Conservation (phyloP, 1,140 invertebrate species). For the Camponotus vicinus region DNA sequence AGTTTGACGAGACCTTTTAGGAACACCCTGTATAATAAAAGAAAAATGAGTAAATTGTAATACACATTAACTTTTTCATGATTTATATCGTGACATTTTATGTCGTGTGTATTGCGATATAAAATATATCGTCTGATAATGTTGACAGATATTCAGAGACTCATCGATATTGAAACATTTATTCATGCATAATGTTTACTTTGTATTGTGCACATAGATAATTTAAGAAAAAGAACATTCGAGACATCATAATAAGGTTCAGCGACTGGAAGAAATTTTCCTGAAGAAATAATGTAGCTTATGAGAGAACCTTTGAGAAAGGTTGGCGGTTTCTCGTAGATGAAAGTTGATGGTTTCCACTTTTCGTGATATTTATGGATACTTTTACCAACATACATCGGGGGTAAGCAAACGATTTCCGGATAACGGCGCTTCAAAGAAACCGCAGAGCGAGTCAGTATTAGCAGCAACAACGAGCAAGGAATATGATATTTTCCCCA, state of each 20-base stretch:
- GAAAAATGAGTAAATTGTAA: neutral
- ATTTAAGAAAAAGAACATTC: constrained; percentile 26
- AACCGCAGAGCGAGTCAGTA: constrained; percentile 38
- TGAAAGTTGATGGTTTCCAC: constrained; percentile 69
- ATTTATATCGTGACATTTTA: constrained; percentile 4
- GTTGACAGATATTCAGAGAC: neutral
- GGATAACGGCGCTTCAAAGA: constrained; percentile 18
- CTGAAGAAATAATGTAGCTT: constrained; percentile 36
- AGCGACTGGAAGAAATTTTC: constrained; percentile 7
- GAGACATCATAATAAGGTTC: neutral
- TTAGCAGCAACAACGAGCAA: constrained; percentile 61
- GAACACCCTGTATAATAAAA: neutral
- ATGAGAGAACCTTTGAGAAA: constrained; percentile 13
- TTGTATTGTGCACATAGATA: neutral
- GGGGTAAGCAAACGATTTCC: constrained; percentile 39
- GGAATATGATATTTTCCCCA: constrained; percentile 53
- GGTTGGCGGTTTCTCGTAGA: constrained; percentile 2
- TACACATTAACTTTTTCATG: neutral
- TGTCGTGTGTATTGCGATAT: neutral
- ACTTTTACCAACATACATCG: constrained; percentile 18
- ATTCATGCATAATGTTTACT: constrained; percentile 32
- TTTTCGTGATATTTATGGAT: constrained; percentile 55
- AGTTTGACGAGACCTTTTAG: too few relatives aligned
- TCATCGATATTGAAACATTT: constrained; percentile 41
- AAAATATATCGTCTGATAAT: neutral